Evolutionary conservation across 2,113 vertebrate genomes (phyloP).

Genomic region (Bos javanicus): DNA sequence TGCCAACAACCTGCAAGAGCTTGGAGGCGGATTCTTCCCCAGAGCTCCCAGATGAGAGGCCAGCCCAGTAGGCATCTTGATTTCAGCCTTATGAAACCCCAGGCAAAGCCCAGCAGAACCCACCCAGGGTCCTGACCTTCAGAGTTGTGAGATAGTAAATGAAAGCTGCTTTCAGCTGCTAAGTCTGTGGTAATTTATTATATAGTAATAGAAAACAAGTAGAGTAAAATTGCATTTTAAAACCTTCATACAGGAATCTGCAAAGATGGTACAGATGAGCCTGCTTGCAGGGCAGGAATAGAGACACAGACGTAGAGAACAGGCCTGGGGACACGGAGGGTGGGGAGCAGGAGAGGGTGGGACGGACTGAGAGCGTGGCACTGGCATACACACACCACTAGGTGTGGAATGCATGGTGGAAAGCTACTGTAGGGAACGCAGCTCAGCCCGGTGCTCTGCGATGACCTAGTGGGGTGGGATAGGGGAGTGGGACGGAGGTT

Average conservation of each 20-base stretch:
- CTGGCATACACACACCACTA: neutral
- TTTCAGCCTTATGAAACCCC: neutral
- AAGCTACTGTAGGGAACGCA: neutral
- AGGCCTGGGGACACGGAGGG: neutral
- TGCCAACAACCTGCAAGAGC: neutral
- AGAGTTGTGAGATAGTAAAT: neutral
- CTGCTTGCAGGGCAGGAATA: neutral
- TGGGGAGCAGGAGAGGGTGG: neutral
- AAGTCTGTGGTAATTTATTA: neutral
- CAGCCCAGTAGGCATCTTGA: neutral
- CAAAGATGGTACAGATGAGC: neutral
- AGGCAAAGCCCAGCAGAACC: neutral
- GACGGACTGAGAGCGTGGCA: neutral
- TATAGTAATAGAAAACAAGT: neutral
- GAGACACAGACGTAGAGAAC: neutral
- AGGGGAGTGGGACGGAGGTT: neutral
- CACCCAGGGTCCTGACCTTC: neutral
- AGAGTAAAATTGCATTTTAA: neutral
- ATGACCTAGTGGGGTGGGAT: neutral
- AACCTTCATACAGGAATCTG: neutral
- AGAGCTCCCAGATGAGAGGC: neutral
- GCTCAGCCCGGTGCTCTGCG: neutral
- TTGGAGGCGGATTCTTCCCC: neutral
- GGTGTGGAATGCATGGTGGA: neutral
- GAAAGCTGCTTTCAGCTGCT: neutral